Evolutionary conservation across 1,140 invertebrate species (phyloP).

Genomic region (Gryon sp.): DNA sequence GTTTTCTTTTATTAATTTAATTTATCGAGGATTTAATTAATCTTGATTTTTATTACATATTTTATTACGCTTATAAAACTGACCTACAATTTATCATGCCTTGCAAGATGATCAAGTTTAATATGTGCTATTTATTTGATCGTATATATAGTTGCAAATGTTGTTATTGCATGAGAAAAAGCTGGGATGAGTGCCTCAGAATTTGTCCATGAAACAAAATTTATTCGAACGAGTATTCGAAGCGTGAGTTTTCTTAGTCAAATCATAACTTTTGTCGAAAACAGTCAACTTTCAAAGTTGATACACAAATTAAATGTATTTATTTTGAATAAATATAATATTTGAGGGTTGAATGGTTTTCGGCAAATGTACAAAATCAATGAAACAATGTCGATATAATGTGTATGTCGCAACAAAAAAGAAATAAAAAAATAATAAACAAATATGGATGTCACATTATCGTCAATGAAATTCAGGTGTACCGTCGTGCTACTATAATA

Average conservation of each 20-base stretch:
- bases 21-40: neutral
- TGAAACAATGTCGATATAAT: neutral
- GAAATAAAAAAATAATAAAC: slow-evolving; percentile 1
- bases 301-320: too few species aligned
- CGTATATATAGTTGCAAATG: too few species aligned
- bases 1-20: slow-evolving; percentile 10
- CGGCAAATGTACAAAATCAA: too few species aligned
- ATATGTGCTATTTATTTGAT: slow-evolving; percentile 43
- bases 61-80: neutral
- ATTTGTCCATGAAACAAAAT: slow-evolving; percentile 2
- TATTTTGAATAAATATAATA: too few species aligned
- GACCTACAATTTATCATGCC: slow-evolving; percentile 19
- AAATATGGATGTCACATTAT: slow-evolving; percentile 14
- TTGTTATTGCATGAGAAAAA: slow-evolving; percentile 4
- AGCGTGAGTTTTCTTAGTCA: slow-evolving; percentile 25
- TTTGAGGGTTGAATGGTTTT: too few species aligned
- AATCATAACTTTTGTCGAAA: too few species aligned
- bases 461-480: slow-evolving; percentile 40
- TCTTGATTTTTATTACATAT: neutral
- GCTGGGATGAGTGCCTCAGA: slow-evolving; percentile 17
- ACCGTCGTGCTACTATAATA: slow-evolving; percentile 64
- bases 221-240: slow-evolving; percentile 29
- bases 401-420: neutral
- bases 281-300: too few species aligned
- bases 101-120: slow-evolving; percentile 1